phyloP scores from a whole-genome alignment of 2,113 vertebrate genomes.

The Orthonyx spaldingii region DNA sequence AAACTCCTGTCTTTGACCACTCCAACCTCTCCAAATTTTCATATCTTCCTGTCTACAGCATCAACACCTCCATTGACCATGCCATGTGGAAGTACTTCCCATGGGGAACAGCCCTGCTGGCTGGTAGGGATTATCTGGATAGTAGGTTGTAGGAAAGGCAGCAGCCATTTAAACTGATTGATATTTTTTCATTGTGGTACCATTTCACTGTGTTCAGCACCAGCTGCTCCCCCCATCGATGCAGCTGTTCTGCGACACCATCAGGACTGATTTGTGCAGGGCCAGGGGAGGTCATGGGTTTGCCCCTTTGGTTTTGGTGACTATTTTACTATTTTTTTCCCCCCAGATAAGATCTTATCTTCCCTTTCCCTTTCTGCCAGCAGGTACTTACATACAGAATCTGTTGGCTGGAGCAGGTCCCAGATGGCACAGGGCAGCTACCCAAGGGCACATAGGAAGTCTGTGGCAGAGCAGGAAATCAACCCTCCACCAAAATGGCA shows the following conservation, averaged over 20 bases:
- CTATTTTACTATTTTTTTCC: rapidly evolving
- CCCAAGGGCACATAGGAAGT: not conserved
- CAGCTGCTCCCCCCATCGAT: not conserved
- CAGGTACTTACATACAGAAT: not conserved
- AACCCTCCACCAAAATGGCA: not conserved
- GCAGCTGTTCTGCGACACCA: not conserved
- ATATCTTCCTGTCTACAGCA: not conserved
- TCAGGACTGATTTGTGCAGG: not conserved
- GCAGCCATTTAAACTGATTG: not conserved
- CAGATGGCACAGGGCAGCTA: not conserved
- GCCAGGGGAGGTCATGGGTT: not conserved
- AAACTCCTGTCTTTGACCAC: not conserved
- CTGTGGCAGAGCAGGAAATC: not conserved
- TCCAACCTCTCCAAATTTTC: not conserved
- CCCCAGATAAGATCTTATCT: not conserved
- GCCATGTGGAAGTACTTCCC: not conserved
- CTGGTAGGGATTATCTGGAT: not conserved
- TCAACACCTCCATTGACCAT: not conserved
- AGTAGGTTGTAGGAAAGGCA: not conserved
- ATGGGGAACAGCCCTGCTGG: not conserved
- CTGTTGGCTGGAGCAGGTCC: not conserved
- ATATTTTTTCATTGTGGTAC: not conserved
- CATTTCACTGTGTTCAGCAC: not conserved
- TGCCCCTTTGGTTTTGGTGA: not conserved
- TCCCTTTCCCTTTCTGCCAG: not conserved